Conservation (phyloP, 2,888 invertebrate species). For the Catocala fraxini region DNA sequence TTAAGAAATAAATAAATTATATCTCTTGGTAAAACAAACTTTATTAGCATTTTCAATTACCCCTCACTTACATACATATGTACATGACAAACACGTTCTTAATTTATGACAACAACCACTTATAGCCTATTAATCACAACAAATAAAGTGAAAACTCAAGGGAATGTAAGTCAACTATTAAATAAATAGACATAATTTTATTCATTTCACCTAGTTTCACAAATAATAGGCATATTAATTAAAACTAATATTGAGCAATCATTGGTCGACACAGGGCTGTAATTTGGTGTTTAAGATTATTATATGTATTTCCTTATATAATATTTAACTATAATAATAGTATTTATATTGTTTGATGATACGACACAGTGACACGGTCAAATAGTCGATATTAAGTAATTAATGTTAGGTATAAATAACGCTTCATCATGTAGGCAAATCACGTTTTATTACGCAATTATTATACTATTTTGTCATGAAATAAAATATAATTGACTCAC, state of each 20-base stretch:
- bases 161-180: slow-evolving; percentile 37
- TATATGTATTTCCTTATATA: no score
- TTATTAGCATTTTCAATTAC: slow-evolving; percentile 38
- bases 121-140: slow-evolving; percentile 19
- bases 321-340: no score
- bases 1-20: neutral
- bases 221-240: slow-evolving; percentile 2
- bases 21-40: slow-evolving; percentile 31
- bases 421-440: no score
- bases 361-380: no score
- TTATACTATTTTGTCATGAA: neutral
- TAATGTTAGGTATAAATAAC: no score
- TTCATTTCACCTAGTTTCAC: slow-evolving; percentile 7
- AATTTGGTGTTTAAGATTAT: neutral
- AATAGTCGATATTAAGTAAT: no score
- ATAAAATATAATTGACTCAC: neutral
- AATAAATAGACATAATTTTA: slow-evolving; percentile 23
- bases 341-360: no score
- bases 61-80: slow-evolving; percentile 7
- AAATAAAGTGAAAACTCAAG: slow-evolving; percentile 27
- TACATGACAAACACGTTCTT: slow-evolving; percentile 25
- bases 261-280: neutral
- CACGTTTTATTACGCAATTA: no score
- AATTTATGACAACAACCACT: slow-evolving; percentile 42
- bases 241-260: slow-evolving; percentile 43